phyloP scores from a whole-genome alignment of 1,140 invertebrate species.

The Bombus terrestris region DNA sequence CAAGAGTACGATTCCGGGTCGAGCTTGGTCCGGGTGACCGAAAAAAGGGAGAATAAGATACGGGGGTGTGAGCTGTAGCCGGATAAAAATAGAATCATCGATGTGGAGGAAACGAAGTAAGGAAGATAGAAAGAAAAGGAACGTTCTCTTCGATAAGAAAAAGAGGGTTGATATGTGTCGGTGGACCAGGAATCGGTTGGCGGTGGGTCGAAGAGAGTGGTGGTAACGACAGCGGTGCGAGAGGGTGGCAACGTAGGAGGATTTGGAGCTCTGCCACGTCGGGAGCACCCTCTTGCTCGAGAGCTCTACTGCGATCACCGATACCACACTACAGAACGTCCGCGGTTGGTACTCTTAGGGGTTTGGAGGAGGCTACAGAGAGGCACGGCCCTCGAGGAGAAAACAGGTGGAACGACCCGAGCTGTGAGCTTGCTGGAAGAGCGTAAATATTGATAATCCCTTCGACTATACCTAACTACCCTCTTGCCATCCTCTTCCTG shows the following conservation, averaged over 20 bases:
- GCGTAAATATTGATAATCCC: conserved; percentile 81
- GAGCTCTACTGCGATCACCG: conserved; percentile 81
- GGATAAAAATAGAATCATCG: not conserved
- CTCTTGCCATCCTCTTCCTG: conserved; percentile 29
- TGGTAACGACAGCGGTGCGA: conserved; percentile 49
- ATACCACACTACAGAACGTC: conserved; percentile 77
- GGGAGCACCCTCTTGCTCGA: conserved; percentile 78
- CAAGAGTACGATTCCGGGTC: conserved; percentile 42
- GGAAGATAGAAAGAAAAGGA: conserved; percentile 32
- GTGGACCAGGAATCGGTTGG: conserved; percentile 24
- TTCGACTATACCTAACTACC: conserved; percentile 60
- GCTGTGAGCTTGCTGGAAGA: conserved; percentile 63
- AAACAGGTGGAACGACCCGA: conserved; percentile 75
- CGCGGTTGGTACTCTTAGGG: conserved; percentile 72
- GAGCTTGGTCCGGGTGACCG: conserved; percentile 44
- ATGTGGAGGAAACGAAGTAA: not conserved
- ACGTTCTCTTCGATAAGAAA: conserved; percentile 40
- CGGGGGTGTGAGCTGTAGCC: too few species aligned
- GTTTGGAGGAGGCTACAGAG: conserved; percentile 67
- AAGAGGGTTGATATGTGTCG: conserved; percentile 31
- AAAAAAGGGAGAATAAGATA: conserved; percentile 8
- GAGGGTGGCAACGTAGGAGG: conserved; percentile 67
- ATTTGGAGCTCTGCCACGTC: conserved; percentile 81
- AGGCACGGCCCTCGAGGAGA: conserved; percentile 67
- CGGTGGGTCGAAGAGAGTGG: conserved; percentile 17